phyloP scores from a whole-genome alignment of 2,888 invertebrate species.

The Platycheirus albimanus region DNA sequence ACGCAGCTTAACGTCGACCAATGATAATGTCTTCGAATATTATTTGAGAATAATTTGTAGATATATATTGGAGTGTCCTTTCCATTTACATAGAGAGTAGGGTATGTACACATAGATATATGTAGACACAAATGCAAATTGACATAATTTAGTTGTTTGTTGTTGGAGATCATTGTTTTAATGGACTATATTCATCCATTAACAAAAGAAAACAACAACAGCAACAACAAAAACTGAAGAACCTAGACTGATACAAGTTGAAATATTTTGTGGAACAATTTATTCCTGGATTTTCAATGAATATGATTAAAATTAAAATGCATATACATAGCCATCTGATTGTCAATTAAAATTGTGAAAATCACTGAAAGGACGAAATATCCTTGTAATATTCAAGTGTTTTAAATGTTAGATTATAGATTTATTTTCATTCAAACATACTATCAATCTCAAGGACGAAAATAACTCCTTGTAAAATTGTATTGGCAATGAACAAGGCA shows the following conservation, averaged over 20 bases:
- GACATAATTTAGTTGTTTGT: background rate
- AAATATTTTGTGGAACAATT: too few relatives aligned
- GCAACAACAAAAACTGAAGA: too few relatives aligned
- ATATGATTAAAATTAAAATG: too few relatives aligned
- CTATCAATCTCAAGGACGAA: background rate
- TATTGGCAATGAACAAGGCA: conserved; percentile 4
- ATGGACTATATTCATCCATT: background rate
- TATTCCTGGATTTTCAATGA: too few relatives aligned
- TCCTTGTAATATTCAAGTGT: background rate
- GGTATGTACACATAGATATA: background rate
- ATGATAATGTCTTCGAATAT: conserved; percentile 5
- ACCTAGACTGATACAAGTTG: too few relatives aligned
- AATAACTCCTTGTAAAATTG: background rate
- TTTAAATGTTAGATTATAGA: conserved; percentile 2
- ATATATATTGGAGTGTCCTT: background rate
- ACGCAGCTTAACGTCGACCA: conserved; percentile 5
- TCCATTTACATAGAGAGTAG: background rate
- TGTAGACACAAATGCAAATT: too few relatives aligned
- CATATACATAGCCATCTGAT: background rate
- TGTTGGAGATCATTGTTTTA: background rate
- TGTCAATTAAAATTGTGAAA: conserved; percentile 15
- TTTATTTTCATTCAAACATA: too few relatives aligned
- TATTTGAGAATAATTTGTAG: background rate
- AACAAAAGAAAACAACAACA: background rate
- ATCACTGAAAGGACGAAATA: background rate